A percentile compares a stretch with the other conserved stretches of the same genome.
Evolutionary conservation across 2,888 invertebrate genomes (phyloP).

Genomic region (Dicycla oo): DNA sequence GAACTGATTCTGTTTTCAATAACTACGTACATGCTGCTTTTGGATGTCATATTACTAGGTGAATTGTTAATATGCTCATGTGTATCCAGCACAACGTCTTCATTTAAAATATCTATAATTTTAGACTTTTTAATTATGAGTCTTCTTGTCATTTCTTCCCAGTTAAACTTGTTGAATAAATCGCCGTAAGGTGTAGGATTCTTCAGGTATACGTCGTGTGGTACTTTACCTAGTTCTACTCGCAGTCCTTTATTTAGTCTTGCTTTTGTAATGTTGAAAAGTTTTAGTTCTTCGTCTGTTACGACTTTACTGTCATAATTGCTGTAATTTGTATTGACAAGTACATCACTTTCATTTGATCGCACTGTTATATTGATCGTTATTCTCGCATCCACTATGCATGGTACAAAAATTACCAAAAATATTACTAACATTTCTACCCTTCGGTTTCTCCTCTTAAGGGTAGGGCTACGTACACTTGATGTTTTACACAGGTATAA

Average conservation of each 20-base stretch:
- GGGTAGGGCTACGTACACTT: neutral
- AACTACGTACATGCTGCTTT: constrained; percentile 63
- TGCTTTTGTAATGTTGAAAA: constrained; percentile 78
- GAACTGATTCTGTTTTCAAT: constrained; percentile 74
- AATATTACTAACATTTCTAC: constrained; percentile 34
- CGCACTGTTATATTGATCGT: constrained; percentile 71
- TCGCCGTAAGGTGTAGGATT: constrained; percentile 80
- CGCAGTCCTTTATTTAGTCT: constrained; percentile 77
- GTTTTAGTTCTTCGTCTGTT: constrained; percentile 73
- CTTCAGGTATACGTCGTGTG: constrained; percentile 77
- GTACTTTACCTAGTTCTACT: constrained; percentile 76
- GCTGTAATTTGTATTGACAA: constrained; percentile 61
- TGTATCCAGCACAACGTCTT: constrained; percentile 69
- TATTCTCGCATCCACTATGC: constrained; percentile 67
- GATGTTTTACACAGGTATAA: neutral
- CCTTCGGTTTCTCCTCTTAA: neutral
- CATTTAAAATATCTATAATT: constrained; percentile 73
- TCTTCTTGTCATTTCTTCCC: constrained; percentile 75
- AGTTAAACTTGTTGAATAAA: constrained; percentile 75
- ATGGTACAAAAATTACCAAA: constrained; percentile 28
- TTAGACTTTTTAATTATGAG: constrained; percentile 69
- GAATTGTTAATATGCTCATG: constrained; percentile 77
- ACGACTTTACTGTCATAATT: constrained; percentile 75
- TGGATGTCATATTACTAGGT: constrained; percentile 62
- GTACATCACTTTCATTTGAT: constrained; percentile 64